A percentile compares a stretch with the other conserved stretches of the same genome.
Conservation (phyloP, 2,888 invertebrate genomes). For the Acanthosoma haemorrhoidale region DNA sequence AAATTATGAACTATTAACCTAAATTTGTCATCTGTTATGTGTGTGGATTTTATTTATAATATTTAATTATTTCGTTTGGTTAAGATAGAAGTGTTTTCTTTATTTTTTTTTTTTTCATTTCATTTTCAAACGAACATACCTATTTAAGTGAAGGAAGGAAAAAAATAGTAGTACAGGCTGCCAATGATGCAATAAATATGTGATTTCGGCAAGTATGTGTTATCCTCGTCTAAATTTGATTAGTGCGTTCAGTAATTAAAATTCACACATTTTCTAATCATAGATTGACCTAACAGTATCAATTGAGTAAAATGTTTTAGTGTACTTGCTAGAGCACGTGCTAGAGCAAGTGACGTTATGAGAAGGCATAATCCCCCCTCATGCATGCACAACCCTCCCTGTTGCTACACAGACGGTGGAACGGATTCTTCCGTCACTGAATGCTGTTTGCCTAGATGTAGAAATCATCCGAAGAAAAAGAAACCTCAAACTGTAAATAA, state of each 20-base stretch:
- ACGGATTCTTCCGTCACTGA: neutral
- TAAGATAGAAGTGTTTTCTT: neutral
- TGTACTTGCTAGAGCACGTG: no score
- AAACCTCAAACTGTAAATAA: neutral
- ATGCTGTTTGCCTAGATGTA: neutral
- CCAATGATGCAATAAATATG: neutral
- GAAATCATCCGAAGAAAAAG: constrained; percentile 1
- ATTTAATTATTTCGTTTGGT: neutral
- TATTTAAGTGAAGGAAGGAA: neutral
- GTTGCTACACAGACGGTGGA: neutral
- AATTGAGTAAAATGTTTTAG: no score
- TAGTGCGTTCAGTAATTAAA: no score
- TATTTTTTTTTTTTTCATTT: neutral
- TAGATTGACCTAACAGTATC: no score
- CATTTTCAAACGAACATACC: neutral
- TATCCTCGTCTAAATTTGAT: no score
- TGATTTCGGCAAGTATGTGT: neutral
- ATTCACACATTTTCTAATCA: no score
- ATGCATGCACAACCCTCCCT: neutral
- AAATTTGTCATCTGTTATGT: neutral
- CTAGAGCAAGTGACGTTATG: no score
- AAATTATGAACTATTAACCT: neutral
- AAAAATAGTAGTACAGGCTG: neutral
- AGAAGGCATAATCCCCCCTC: constrained; percentile 1
- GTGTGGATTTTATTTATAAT: neutral